These are phyloP conservation scores for Autographa gamma DNA, from an alignment of 2,888 invertebrate species.

Conservation along the genomic window DNA sequence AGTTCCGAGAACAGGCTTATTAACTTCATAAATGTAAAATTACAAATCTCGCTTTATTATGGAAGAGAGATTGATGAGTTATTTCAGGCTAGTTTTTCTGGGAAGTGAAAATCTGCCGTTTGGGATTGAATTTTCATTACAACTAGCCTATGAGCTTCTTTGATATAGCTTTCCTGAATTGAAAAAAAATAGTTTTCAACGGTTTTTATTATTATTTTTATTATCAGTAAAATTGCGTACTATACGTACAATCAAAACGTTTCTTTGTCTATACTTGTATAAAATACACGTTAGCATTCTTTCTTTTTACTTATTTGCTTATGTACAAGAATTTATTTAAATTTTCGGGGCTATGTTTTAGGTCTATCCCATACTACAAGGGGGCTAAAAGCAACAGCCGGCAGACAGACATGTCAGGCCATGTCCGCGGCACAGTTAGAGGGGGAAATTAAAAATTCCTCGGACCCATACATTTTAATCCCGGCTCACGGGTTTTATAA, in stretches of 20 bases:
- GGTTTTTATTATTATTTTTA: no score
- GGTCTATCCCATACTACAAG: background rate
- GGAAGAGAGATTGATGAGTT: background rate
- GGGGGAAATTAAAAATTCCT: slow-evolving; percentile 57
- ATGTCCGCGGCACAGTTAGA: slow-evolving; percentile 23
- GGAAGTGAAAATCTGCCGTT: background rate
- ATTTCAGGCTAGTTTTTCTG: background rate
- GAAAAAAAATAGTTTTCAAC: no score
- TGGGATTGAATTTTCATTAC: no score
- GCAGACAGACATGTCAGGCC: slow-evolving; percentile 22
- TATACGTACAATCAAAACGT: no score
- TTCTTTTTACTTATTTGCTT: no score
- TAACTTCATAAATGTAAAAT: background rate
- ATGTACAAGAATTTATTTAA: no score
- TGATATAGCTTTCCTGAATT: no score
- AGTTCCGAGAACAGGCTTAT: background rate
- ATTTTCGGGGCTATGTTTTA: no score
- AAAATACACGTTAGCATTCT: no score
- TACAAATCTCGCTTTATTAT: background rate
- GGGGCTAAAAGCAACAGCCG: slow-evolving; percentile 20
- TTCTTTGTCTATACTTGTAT: no score
- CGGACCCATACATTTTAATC: slow-evolving; percentile 49
- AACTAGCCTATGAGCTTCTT: no score
- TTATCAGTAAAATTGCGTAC: no score
- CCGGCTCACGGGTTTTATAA: slow-evolving; percentile 34